Evolutionary conservation across 2,888 invertebrate species (phyloP).

Genomic region (Athrips mouffetella): DNA sequence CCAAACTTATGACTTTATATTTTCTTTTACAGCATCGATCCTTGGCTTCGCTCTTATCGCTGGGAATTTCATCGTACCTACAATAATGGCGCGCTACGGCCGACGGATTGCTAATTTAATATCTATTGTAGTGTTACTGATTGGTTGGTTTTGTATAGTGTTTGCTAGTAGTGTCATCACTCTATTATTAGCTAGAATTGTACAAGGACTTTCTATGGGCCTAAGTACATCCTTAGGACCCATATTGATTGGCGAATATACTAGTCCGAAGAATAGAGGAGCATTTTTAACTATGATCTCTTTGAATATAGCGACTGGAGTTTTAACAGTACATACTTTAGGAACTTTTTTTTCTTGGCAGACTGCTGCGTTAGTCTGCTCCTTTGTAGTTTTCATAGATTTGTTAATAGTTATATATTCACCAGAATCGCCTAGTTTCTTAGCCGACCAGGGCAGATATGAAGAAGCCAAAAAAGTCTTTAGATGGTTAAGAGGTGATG

Average conservation of each 20-base stretch:
- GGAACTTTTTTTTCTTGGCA: conserved; percentile 79
- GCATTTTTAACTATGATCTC: no score
- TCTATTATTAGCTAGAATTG: conserved; percentile 47
- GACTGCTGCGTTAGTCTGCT: conserved; percentile 67
- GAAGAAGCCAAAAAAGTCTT: conserved; percentile 75
- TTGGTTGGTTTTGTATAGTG: conserved; percentile 72
- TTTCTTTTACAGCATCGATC: conserved; percentile 56
- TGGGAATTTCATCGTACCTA: conserved; percentile 51
- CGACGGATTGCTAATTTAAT: conserved; percentile 68
- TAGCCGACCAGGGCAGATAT: conserved; percentile 74
- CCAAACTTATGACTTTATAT: no score
- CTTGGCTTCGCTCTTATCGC: conserved; percentile 49
- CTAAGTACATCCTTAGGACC: conserved; percentile 66
- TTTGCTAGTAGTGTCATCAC: conserved; percentile 44
- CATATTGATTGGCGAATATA: conserved; percentile 74
- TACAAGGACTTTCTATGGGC: conserved; percentile 71
- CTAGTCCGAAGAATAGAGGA: no score
- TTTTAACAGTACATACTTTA: conserved; percentile 77
- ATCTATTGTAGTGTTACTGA: conserved; percentile 58
- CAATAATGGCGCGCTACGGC: conserved; percentile 74
- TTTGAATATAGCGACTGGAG: conserved; percentile 76
- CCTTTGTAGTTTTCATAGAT: conserved; percentile 60
- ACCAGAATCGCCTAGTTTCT: no score
- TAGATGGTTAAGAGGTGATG: conserved; percentile 74
- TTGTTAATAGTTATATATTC: no score